phyloP scores from a whole-genome alignment of 2,888 invertebrate species.

The Drosophila setosimentum region DNA sequence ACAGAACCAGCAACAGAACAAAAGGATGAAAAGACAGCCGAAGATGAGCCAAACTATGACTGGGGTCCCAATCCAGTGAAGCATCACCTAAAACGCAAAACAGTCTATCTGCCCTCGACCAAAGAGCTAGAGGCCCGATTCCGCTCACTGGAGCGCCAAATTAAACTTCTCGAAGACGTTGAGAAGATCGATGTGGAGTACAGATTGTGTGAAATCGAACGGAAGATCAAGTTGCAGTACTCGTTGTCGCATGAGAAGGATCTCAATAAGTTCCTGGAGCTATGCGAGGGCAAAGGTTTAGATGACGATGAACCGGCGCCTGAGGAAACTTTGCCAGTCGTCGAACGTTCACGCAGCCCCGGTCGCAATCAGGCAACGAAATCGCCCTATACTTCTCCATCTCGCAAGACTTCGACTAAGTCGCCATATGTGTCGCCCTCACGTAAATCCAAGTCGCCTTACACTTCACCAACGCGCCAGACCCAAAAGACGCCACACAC shows the following conservation, averaged over 20 bases:
- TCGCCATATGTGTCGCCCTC: constrained; percentile 69
- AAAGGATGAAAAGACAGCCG: constrained; percentile 8
- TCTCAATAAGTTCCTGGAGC: constrained; percentile 76
- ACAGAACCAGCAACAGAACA: not conserved
- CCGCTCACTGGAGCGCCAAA: constrained; percentile 81
- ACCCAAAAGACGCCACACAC: constrained; percentile 53
- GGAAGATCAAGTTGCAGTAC: constrained; percentile 82
- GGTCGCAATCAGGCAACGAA: constrained; percentile 47
- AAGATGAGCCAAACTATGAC: constrained; percentile 61
- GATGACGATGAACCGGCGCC: constrained; percentile 58
- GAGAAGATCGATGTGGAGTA: constrained; percentile 83
- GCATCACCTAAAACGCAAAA: constrained; percentile 79
- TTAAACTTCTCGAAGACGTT: constrained; percentile 80
- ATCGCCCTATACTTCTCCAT: constrained; percentile 66
- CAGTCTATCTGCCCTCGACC: constrained; percentile 82
- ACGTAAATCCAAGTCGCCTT: constrained; percentile 59
- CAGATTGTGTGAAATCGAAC: constrained; percentile 78
- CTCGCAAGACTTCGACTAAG: constrained; percentile 47
- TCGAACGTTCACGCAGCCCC: constrained; percentile 66
- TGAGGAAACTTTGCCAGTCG: constrained; percentile 13
- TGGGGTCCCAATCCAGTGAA: constrained; percentile 82
- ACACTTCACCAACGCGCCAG: constrained; percentile 64
- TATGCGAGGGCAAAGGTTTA: constrained; percentile 80
- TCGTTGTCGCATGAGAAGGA: constrained; percentile 82
- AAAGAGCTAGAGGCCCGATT: constrained; percentile 83